Evolutionary conservation across 2,113 vertebrate species (phyloP).

Genomic region (Girardinichthys multiradiatus): DNA sequence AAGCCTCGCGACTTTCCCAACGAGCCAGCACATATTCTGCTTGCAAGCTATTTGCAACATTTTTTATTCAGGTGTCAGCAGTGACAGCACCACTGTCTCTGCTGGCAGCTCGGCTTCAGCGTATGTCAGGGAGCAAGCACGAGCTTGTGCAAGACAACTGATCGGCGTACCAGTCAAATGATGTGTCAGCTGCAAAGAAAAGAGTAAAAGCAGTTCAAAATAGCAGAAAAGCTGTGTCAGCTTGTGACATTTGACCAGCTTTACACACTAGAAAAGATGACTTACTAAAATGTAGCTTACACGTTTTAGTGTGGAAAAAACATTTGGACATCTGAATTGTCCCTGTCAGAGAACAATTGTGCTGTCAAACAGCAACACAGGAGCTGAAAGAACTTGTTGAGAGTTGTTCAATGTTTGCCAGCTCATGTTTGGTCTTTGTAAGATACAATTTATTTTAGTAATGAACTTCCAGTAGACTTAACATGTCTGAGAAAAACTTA

Average conservation of each 20-base stretch:
- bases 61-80: conserved; percentile 69
- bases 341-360: conserved; percentile 51
- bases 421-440: conserved; percentile 35
- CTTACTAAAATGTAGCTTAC: conserved; percentile 52
- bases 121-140: conserved; percentile 67
- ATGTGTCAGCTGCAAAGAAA: conserved; percentile 62
- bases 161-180: conserved; percentile 57
- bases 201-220: conserved; percentile 57
- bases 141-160: conserved; percentile 68
- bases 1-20: conserved; percentile 35
- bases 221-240: conserved; percentile 54
- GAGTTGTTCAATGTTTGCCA: conserved; percentile 58
- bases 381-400: conserved; percentile 28
- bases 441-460: conserved; percentile 50
- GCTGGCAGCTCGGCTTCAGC: conserved; percentile 52
- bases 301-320: conserved; percentile 30
- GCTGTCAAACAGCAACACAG: conserved; percentile 58
- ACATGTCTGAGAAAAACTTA: not conserved
- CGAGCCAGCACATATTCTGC: conserved; percentile 64
- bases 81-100: conserved; percentile 62
- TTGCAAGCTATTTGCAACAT: conserved; percentile 59
- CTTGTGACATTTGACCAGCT: conserved; percentile 46
- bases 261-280: conserved; percentile 40
- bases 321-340: conserved; percentile 57
- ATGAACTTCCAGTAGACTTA: not conserved